Percentiles rank a stretch among this genome's conserved stretches.
Conservation (phyloP, 2,888 invertebrate genomes). For the Rosalia funebris region DNA sequence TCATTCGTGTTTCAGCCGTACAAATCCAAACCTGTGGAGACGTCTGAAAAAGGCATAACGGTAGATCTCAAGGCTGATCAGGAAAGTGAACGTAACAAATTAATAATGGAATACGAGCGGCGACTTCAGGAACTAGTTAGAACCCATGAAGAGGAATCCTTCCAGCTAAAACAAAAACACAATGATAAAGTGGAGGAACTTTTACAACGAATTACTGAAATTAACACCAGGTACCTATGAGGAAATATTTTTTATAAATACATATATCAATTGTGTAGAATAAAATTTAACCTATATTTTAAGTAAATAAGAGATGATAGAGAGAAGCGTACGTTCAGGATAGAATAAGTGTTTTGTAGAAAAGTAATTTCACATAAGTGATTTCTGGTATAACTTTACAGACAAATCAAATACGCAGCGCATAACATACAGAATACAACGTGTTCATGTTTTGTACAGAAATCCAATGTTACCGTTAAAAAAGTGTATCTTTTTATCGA, state of each 20-base stretch:
- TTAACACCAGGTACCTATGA: constrained; percentile 73
- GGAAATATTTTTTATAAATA: background rate
- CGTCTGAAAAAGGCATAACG: constrained; percentile 53
- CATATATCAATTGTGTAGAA: too few relatives aligned
- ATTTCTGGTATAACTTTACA: too few relatives aligned
- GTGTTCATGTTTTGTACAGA: too few relatives aligned
- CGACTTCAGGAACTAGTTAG: constrained; percentile 80
- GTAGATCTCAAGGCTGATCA: constrained; percentile 55
- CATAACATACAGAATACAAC: too few relatives aligned
- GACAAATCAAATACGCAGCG: too few relatives aligned
- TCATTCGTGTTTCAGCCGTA: constrained; percentile 51
- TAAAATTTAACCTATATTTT: too few relatives aligned
- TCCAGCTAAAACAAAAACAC: constrained; percentile 80
- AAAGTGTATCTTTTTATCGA: too few relatives aligned
- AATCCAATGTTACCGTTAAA: too few relatives aligned
- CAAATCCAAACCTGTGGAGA: constrained; percentile 43
- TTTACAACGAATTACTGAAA: constrained; percentile 77
- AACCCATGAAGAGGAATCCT: constrained; percentile 72
- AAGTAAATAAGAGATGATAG: too few relatives aligned
- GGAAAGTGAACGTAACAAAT: constrained; percentile 74
- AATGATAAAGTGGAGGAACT: constrained; percentile 83
- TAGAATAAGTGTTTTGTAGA: too few relatives aligned
- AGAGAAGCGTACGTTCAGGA: too few relatives aligned
- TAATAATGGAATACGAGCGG: constrained; percentile 79
- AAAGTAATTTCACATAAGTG: too few relatives aligned